Conservation (phyloP, 2,888 invertebrate genomes). For the Rhagonycha fulva region DNA sequence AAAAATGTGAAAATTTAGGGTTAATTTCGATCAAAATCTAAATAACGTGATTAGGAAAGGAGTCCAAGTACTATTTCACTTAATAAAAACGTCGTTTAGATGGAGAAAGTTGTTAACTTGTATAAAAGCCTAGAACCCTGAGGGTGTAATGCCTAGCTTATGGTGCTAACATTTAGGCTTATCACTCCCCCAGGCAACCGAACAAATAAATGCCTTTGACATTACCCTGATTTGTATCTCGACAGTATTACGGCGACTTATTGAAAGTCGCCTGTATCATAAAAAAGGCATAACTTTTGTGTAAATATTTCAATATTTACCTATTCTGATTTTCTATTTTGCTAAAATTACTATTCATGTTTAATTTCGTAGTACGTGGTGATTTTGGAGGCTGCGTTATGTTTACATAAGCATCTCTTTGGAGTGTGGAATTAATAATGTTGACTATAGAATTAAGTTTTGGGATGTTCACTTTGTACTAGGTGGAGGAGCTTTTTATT, state of each 20-base stretch:
- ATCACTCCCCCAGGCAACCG: constrained; percentile 22
- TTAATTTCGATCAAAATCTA: not conserved
- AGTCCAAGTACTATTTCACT: constrained; percentile 6
- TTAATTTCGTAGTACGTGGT: not conserved
- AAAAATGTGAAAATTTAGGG: not conserved
- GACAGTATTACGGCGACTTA: not conserved
- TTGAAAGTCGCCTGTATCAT: not conserved
- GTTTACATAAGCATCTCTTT: not conserved
- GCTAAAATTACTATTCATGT: not conserved
- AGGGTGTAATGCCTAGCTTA: constrained; percentile 23
- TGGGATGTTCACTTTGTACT: not conserved
- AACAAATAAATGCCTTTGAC: constrained; percentile 9
- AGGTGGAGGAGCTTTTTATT: not conserved
- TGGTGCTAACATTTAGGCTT: constrained; percentile 28
- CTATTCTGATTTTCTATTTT: not conserved
- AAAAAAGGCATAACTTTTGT: not conserved
- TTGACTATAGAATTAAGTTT: not conserved
- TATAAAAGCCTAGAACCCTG: constrained; percentile 17
- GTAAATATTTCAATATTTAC: not conserved
- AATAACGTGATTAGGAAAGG: not conserved
- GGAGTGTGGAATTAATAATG: not conserved
- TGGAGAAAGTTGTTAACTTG: constrained; percentile 19
- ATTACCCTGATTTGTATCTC: constrained; percentile 8
- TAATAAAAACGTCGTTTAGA: constrained; percentile 25
- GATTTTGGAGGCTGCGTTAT: not conserved